Base-by-base conservation (phyloP, 2,797 vertebrate species). In the Poecile montanus region DNA sequence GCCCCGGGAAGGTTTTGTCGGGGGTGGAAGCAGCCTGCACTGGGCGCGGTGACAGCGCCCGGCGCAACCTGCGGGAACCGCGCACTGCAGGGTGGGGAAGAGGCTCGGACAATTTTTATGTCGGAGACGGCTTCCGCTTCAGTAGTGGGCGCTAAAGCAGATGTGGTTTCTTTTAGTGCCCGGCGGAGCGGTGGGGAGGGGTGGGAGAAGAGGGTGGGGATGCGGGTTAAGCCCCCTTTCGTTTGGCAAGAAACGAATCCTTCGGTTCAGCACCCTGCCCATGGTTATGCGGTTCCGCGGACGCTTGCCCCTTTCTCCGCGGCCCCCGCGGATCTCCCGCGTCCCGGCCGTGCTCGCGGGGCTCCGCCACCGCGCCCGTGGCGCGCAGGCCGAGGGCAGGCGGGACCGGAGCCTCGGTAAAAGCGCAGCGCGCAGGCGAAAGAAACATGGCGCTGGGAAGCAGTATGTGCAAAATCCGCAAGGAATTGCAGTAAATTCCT, bases 401-500 rank as follows among this genome's bases (percentile, higher is more conserved):
- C n/a, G 72, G 68, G 44, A 88, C 21, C 17, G 21, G 21, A 68
- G 34, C 8, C 34, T 47, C 57, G 4, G 71, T 25, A 53, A 63
- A 68, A 88, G 29, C 34, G 11, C 66, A 94, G 47, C 85, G 86
- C 93, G 70, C 90, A 85, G 85, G 93, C 95, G 95, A 97, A 97
- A 96, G 91, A 97, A 98, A 98, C 98, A 98, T 97, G 98, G 98
- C 98, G 97, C 97, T 98, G 98, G 98, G 97, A 95, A 97, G 98
- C 98, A 98, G 98, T 98, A 98, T 99, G 98, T 98, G 98, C 98
- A 98, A 97, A 98, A 98, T 97, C 98, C 98, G 98, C 98, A 98
- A 98, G 98, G 98, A 98, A 99, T 98, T 99, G 98, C 99, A 98
- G 99, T 99, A 99, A 99, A 99, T 99, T 99, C 99, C 98, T 99